A percentile compares a stretch with the other conserved stretches of the same genome.
These are phyloP conservation scores for Pontoporia blainvillei DNA, from an alignment of 2,113 vertebrate genomes.

Conservation along the genomic window DNA sequence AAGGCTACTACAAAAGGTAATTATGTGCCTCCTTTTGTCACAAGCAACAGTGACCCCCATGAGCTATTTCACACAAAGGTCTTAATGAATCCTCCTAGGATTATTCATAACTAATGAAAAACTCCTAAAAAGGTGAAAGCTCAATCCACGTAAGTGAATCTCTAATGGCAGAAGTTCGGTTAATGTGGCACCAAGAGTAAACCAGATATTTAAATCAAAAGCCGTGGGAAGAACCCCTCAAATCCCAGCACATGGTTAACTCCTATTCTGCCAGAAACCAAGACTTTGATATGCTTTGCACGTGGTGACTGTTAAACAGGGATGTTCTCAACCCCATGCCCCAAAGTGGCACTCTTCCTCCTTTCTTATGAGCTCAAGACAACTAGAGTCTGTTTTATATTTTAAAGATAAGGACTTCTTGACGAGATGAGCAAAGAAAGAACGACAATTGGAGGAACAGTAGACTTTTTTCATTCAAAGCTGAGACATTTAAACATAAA, in stretches of 20 bases:
- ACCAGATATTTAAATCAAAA: constrained; percentile 27
- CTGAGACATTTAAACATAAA: background rate
- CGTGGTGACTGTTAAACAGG: background rate
- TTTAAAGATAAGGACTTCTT: background rate
- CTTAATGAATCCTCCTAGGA: constrained; percentile 3
- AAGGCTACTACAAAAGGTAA: background rate
- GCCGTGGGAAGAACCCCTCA: background rate
- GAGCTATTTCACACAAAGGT: background rate
- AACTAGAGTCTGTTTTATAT: background rate
- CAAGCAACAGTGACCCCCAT: background rate
- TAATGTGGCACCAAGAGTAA: background rate
- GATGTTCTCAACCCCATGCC: background rate
- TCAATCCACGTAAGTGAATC: constrained; percentile 24
- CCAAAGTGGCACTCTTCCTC: background rate
- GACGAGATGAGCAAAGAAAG: background rate
- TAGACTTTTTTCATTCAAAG: background rate
- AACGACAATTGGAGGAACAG: background rate
- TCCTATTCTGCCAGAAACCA: background rate
- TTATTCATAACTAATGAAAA: constrained; percentile 38
- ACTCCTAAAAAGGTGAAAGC: background rate
- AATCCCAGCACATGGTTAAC: background rate
- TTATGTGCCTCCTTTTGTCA: background rate
- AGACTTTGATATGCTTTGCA: background rate
- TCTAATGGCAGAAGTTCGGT: background rate
- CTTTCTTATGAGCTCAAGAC: background rate